Conservation (phyloP, 30 jellyfish, hydroid and myxozoan species). For the Chironex yamaguchii region DNA sequence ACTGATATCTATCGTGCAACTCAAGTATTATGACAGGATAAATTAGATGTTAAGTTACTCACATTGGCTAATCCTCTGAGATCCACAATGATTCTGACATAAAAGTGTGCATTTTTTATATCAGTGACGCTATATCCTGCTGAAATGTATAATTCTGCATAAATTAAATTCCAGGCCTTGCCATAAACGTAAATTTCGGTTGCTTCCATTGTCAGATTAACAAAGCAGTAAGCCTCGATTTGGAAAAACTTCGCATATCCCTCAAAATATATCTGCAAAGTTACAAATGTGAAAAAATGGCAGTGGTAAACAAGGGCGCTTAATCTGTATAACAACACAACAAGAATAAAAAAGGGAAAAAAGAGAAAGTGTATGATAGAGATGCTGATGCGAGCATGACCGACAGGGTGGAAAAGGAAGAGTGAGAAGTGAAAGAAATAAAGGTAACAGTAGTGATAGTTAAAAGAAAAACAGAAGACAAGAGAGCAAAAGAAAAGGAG, state of each 20-base stretch:
- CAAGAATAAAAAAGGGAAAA: no score
- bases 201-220: slow-evolving; percentile 86
- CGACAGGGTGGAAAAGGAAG: no score
- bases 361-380: no score
- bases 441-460: no score
- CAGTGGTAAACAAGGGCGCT: no score
- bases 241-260: slow-evolving; percentile 92
- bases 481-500: not conserved
- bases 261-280: slow-evolving; percentile 89
- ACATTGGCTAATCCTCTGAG: slow-evolving; percentile 89
- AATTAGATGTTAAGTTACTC: slow-evolving; percentile 18
- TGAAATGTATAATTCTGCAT: slow-evolving; percentile 92
- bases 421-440: no score
- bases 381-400: no score
- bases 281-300: no score
- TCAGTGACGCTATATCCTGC: slow-evolving; percentile 81
- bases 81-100: slow-evolving; percentile 94
- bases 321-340: no score
- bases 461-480: no score
- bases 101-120: slow-evolving; percentile 82
- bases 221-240: slow-evolving; percentile 84
- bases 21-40: no score
- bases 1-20: no score
- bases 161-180: slow-evolving; percentile 87
- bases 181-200: slow-evolving; percentile 91